Base-by-base conservation (phyloP, 2,113 vertebrate genomes). In the Opisthocomus hoazin region DNA sequence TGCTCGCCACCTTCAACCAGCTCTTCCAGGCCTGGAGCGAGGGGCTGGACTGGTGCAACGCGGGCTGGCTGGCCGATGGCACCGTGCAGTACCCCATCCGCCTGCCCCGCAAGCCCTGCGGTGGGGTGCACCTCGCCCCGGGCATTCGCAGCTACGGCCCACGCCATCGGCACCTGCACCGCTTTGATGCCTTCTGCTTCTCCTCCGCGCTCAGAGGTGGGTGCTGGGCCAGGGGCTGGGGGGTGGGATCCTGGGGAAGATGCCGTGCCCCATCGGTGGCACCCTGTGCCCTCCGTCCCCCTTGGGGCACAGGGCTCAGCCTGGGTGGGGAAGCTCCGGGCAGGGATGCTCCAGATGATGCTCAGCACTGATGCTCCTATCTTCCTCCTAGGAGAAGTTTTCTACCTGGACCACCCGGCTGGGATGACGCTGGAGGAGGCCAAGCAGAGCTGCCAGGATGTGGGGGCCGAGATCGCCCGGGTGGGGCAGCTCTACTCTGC, bases 121-220 rank as follows among this genome's bases (percentile, higher is more conserved):
- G 99, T 0, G 99, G 99, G 6, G 54, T 94, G 24, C 96, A 97
- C 30, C 87, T 98, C 18, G 98, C 98, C 3, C 98, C 99, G 0
- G 99, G 99, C 10, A 86, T 99, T 83, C 98, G 99, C 56, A 99
- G 97, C 98, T 99, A 99, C 0, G 99, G 99, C 45, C 93, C 84
- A 1, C 98, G 98, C 8, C 98, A 99, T 96, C 98, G 91, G 29
- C 90, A 95, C 80, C 95, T 98, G 39, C 97, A 98, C 93, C 98
- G 30, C 68, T 99, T 98, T 5, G 99, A 99, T 3, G 99, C 98
- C 32, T 99, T 99, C 98, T 99, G 99, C 97, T 99, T 99, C 81
- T 97, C 98, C 2, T 98, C 98, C 0, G 97, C 97, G 0, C 89
- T 98, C 80, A 98, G 85, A 97, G 99, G 99, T 99, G 94, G 96